Evolutionary conservation across 2,797 vertebrate genomes (phyloP).

Genomic region (Coranthus polyacanthus): DNA sequence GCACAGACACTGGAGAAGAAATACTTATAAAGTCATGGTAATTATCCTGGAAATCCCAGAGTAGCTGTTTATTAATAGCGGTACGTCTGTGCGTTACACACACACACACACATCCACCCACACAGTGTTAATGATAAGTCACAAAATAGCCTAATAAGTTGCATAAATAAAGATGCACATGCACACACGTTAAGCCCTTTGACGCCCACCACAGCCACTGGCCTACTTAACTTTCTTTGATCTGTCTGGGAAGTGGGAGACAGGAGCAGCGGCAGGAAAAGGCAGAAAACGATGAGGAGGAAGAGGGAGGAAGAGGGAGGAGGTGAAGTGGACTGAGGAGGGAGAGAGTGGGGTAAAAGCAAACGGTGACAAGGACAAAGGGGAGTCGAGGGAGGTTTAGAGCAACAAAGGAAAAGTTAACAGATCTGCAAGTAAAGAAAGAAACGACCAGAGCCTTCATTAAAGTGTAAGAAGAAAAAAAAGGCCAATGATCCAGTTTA

Average conservation of each 20-base stretch:
- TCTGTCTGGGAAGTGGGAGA: conserved; percentile 57
- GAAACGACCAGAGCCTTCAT: no score
- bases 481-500: no score
- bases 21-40: conserved; percentile 3
- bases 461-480: no score
- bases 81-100: conserved; percentile 3
- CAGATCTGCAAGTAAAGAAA: no score
- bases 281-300: conserved; percentile 9
- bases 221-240: conserved; percentile 75
- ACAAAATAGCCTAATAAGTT: conserved; percentile 35
- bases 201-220: conserved; percentile 64
- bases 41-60: conserved; percentile 20
- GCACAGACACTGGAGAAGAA: conserved; percentile 11
- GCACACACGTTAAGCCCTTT: conserved; percentile 53
- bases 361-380: no score
- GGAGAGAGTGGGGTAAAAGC: conserved; percentile 5
- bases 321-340: conserved; percentile 26
- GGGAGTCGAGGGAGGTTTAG: no score
- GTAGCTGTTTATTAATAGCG: conserved; percentile 22
- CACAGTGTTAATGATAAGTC: conserved; percentile 35
- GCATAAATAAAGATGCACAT: conserved; percentile 30
- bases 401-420: no score
- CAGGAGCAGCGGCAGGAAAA: conserved; percentile 24
- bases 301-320: neutral
- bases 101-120: conserved; percentile 42